Evolutionary conservation across 2,113 vertebrate species (phyloP).

Genomic region (Antechinus stuartii): DNA sequence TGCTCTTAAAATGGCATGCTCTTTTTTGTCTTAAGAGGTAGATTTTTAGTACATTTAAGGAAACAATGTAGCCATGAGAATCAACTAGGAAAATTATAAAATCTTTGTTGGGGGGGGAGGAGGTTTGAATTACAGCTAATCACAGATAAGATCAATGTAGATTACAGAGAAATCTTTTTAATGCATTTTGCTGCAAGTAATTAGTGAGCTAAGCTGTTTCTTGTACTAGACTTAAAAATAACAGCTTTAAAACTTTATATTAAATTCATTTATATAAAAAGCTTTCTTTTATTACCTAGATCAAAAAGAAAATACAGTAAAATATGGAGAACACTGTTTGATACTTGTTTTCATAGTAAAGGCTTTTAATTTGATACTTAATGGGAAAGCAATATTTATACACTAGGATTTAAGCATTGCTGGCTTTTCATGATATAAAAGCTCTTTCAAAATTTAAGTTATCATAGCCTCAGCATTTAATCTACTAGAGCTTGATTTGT

Average conservation of each 20-base stretch:
- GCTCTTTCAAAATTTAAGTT: neutral
- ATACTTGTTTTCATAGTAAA: neutral
- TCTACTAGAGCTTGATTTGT: neutral
- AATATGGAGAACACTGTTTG: neutral
- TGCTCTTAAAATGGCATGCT: neutral
- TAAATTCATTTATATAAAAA: neutral
- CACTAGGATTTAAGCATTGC: constrained; percentile 5
- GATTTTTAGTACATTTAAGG: neutral
- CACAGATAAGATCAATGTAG: neutral
- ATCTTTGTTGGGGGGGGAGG: too few species aligned
- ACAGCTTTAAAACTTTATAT: neutral
- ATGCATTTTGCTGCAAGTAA: too few species aligned
- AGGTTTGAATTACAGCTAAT: neutral
- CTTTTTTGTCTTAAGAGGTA: neutral
- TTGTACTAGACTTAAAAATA: neutral
- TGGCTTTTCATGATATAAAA: neutral
- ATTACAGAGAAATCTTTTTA: neutral
- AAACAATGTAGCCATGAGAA: neutral
- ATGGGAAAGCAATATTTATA: neutral
- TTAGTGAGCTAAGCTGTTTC: neutral
- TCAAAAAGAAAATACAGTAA: neutral
- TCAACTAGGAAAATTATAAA: neutral
- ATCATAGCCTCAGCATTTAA: neutral
- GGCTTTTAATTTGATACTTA: constrained; percentile 33
- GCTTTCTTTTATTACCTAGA: neutral